Evolutionary conservation across 2,113 vertebrate species (phyloP), one percentile per base, ranked within the genome.

Genomic region (Orientallactaga bullata): DNA sequence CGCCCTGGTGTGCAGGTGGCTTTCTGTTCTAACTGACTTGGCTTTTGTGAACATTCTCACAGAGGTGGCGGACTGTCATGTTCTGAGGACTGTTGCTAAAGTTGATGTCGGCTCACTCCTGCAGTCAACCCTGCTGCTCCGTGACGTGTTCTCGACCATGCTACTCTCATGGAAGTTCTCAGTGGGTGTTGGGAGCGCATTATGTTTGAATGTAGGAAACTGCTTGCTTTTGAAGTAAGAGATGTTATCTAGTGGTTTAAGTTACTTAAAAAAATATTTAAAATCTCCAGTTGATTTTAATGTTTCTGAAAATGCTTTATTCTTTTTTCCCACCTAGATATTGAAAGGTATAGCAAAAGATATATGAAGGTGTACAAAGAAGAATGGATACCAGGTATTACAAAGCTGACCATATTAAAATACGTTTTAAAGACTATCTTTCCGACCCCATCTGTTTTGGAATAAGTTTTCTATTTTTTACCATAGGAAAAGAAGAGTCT

Each of bases 321-420:
- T 65, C 66, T 61, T 79, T 47, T 47, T 47, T 84, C 58, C 87
- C 74, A n/a, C 10, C 65, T 97, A 99, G 99, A 96, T 89, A 98
- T 99, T 97, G 98, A 99, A 97, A 97, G 98, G 83, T 99, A 99
- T 88, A 98, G 99, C 17, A 98, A 98, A 95, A 98, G 98, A 96
- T 99, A 99, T 58, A 97, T 96, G 97, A 98, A 97, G 95, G 85
- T 58, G 0, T 92, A 95, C 89, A 47, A 97, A 97, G 94, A 98
- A 94, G 94, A 97, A 2, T 99, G 99, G 99, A 98, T 97, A 95
- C 99, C 98, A 98, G 99, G 99, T 99, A 87, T 63, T 66, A 37
- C 72, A 95, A 30, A 72, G 79, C 16, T 84, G 3, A 55, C 79
- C 87, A 71, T 80, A 21, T 87, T 89, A 71, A 92, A 85, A 78